phyloP scores from a whole-genome alignment of 2,797 vertebrate species.

The Percopsis omiscomaycus region DNA sequence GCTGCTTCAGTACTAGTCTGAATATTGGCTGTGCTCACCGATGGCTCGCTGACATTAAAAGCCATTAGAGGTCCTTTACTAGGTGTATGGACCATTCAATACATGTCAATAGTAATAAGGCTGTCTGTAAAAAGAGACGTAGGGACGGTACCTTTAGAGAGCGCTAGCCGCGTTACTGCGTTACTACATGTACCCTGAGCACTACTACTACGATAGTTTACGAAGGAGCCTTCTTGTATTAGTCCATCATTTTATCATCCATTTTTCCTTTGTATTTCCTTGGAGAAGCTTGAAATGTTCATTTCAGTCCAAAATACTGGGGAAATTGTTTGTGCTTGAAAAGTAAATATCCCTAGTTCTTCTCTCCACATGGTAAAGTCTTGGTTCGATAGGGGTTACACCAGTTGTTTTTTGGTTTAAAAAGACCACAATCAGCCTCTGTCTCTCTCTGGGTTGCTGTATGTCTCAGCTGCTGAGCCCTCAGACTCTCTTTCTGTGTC shows the following conservation, averaged over 20 bases:
- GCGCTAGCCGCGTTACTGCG: background rate
- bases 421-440: slow-evolving; percentile 30
- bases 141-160: background rate
- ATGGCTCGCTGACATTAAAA: slow-evolving; percentile 23
- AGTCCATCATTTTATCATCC: slow-evolving; percentile 9
- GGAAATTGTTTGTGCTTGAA: slow-evolving; percentile 7
- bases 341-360: slow-evolving; percentile 4
- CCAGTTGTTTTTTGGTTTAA: slow-evolving; percentile 18
- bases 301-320: slow-evolving; percentile 2
- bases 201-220: background rate
- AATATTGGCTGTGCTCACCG: background rate
- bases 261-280: slow-evolving; percentile 15
- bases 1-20: background rate
- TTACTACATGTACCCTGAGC: background rate
- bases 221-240: slow-evolving; percentile 17
- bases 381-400: slow-evolving; percentile 22
- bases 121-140: background rate
- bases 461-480: background rate
- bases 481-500: background rate
- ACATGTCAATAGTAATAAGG: slow-evolving; percentile 6
- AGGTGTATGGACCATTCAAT: background rate
- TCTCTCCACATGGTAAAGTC: slow-evolving; percentile 16
- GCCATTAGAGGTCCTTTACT: slow-evolving; percentile 6
- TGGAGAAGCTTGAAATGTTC: background rate
- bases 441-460: slow-evolving; percentile 12